These are phyloP conservation scores for Chionomys nivalis DNA, from an alignment of 2,113 vertebrate species.

Conservation along the genomic window DNA sequence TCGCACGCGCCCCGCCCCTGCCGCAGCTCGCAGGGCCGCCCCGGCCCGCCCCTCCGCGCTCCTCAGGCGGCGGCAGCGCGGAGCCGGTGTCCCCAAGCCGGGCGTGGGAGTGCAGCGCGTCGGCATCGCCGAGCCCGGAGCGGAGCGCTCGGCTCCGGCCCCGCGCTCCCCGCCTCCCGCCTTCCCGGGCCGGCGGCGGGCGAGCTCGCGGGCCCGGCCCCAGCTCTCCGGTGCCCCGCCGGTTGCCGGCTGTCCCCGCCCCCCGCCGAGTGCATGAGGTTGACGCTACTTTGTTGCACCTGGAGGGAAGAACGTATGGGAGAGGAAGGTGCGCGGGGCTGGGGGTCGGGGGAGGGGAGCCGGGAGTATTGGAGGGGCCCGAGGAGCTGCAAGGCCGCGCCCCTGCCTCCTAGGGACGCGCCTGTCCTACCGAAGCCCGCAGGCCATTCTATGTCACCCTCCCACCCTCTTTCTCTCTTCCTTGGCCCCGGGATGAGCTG, in stretches of 20 bases:
- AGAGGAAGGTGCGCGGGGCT: slow-evolving; percentile 92
- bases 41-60: slow-evolving; percentile 56
- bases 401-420: slow-evolving; percentile 56
- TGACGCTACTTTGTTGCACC: slow-evolving; percentile 97
- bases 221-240: neutral
- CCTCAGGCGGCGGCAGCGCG: neutral
- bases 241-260: slow-evolving; percentile 53
- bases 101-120: neutral
- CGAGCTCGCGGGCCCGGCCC: slow-evolving; percentile 58
- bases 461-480: neutral
- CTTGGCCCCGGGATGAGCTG: neutral
- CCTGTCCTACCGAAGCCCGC: slow-evolving; percentile 43
- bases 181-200: slow-evolving; percentile 65
- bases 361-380: neutral
- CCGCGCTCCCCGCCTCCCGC: slow-evolving; percentile 60
- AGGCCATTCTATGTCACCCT: slow-evolving; percentile 32
- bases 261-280: slow-evolving; percentile 91
- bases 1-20: slow-evolving; percentile 37
- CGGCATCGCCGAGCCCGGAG: neutral
- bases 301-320: slow-evolving; percentile 98
- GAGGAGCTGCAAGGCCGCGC: slow-evolving; percentile 61
- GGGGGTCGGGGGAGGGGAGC: neutral
- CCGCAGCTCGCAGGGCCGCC: slow-evolving; percentile 57
- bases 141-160: slow-evolving; percentile 30
- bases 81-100: slow-evolving; percentile 14